Evolutionary conservation across 2,888 invertebrate species (phyloP).

Genomic region (Noctua pronuba): DNA sequence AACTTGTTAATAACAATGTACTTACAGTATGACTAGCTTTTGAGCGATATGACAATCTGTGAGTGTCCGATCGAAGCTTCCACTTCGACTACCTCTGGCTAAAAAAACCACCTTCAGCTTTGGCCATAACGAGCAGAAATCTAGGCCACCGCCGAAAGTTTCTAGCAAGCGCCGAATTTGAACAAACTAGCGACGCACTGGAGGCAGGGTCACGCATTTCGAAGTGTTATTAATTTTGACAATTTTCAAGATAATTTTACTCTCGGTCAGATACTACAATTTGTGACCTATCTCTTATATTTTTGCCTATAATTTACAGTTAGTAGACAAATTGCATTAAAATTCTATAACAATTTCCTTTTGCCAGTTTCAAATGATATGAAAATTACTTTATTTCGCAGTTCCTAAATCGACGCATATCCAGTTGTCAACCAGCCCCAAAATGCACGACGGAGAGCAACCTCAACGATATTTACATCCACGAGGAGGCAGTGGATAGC

Average conservation of each 20-base stretch:
- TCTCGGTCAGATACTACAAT: no score
- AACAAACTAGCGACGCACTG: not conserved
- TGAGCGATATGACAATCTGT: not conserved
- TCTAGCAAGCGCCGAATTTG: not conserved
- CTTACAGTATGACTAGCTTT: not conserved
- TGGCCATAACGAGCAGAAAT: not conserved
- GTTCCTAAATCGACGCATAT: slow-evolving; percentile 85
- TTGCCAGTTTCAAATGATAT: not conserved
- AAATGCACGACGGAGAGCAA: slow-evolving; percentile 76
- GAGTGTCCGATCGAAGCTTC: not conserved
- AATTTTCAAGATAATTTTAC: no score
- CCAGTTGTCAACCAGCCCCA: slow-evolving; percentile 82
- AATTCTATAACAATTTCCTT: not conserved
- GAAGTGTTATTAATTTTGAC: not conserved
- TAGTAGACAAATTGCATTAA: not conserved
- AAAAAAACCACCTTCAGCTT: not conserved
- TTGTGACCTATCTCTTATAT: no score
- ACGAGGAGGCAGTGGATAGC: slow-evolving; percentile 63
- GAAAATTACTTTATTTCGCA: slow-evolving; percentile 68
- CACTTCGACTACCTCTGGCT: not conserved
- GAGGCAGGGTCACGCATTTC: no score
- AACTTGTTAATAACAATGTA: not conserved
- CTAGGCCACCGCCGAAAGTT: not conserved
- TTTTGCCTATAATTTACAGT: not conserved
- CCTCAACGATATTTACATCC: slow-evolving; percentile 78